Base-by-base conservation (phyloP, 2,113 vertebrate species). In the Gymnobelideus leadbeateri region DNA sequence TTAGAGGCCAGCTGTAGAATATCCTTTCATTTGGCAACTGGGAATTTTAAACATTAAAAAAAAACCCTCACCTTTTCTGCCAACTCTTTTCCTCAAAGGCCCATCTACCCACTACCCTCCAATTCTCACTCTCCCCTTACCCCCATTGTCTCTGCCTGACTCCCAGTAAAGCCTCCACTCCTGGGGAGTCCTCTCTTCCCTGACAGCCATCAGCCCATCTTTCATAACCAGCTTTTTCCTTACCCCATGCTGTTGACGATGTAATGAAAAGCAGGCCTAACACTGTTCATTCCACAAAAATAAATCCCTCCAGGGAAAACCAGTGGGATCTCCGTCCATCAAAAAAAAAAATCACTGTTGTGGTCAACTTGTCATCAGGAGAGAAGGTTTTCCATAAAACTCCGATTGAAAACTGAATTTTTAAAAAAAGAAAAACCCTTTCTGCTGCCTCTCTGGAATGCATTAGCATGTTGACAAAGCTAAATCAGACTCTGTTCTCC, bases 221-320 rank as follows among this genome's bases (percentile, higher is more conserved):
- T 77, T 0, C 16, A 90, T 57, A 95, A 92, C 50, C 55, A 46
- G 94, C 12, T 84, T 84, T 90, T 92, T 51, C 55, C 12, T 8
- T 95, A 37, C 89, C 51, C 14, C 91, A 46, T 92, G 91, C n/a
- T 37, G 9, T 25, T n/a, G 50, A 46, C 5, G 2, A 5, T 19
- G 52, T 90, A 0, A 1, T 0, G 0, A 96, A 61, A 92, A 51
- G 84, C 68, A 7, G 43, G 25, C 90, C 94, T 95, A 77, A 91
- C 37, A 91, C 25, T 93, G 28, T 95, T 47, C 93, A 31, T 52
- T 93, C 46, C 51, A 77, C 89, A 84, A 55, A 94, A 97, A 96
- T 19, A 8, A n/a, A 91, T 77, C 31, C 47, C 19, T 90, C 93
- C 11, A 50, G 37, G 50, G 68, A 91, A 91, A 1, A 61, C 37